Evolutionary conservation across 2,797 vertebrate genomes (phyloP).

Genomic region (Leptodactylus fallax): DNA sequence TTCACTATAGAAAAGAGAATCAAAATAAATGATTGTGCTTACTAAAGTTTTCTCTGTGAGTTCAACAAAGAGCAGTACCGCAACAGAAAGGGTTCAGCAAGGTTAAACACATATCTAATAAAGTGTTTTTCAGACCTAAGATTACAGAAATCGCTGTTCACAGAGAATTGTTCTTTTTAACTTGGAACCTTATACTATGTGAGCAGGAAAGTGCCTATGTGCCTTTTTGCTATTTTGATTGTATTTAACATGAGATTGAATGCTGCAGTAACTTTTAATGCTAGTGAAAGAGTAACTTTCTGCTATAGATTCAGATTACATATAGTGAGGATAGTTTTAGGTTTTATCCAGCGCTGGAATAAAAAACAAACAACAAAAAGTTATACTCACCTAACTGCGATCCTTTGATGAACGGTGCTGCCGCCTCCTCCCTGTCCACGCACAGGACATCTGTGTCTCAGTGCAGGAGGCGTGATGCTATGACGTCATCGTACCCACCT

Average conservation of each 20-base stretch:
- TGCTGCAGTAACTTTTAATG: background rate
- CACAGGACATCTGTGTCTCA: too few relatives aligned
- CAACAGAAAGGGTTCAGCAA: background rate
- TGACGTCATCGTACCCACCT: too few relatives aligned
- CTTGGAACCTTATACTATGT: background rate
- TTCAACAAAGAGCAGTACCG: background rate
- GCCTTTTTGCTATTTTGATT: background rate
- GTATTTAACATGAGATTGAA: background rate
- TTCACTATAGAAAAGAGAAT: background rate
- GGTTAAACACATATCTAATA: conserved; percentile 25
- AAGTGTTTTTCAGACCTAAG: background rate
- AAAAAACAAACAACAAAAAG: too few relatives aligned
- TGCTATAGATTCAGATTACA: background rate
- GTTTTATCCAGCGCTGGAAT: too few relatives aligned
- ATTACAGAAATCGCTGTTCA: conserved; percentile 4
- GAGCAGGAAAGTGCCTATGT: background rate
- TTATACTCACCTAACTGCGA: too few relatives aligned
- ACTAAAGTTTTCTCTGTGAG: background rate
- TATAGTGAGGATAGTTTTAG: background rate
- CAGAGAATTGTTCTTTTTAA: background rate
- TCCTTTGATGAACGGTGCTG: too few relatives aligned
- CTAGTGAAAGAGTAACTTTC: too few relatives aligned
- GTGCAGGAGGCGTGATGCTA: too few relatives aligned
- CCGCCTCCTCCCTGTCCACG: too few relatives aligned
- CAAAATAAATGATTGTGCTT: background rate